Evolutionary conservation across 2,797 vertebrate genomes (phyloP), one percentile per base, ranked within the genome.

Genomic region (Neosilurus hyrtlii): DNA sequence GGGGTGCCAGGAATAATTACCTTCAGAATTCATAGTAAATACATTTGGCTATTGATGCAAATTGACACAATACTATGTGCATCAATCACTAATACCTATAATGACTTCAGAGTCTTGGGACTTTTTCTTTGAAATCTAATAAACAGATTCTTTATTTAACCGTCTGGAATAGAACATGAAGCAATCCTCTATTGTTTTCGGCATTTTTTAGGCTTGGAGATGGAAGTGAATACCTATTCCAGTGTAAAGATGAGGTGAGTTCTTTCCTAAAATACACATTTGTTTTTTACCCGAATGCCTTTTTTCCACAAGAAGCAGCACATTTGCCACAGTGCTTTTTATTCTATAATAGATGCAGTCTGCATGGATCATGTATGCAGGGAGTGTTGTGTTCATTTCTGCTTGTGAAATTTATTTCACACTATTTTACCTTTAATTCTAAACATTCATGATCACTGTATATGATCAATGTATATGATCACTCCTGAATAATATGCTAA

Each of bases 201-300:
- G 61, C 78, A 61, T 20, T 83, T 87, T 79, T 85, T 91, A 99
- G 98, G 85, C 94, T 99, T 76, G 94, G 84, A 89, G 97, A 98
- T 0, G 96, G 96, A 88, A 97, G 95, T 2, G 97, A 98, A 89
- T 99, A 96, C 94, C 92, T 99, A 82, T 98, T 99, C 93, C 97
- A 98, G n/a, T 97, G 96, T 92, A 99, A 96, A 93, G 97, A 99
- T 49, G 96, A 98, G 96, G 98, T 98, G 90, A 91, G 96, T 88
- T 59, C 62, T 52, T 77, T 77, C 57, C 74, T 30, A 62, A 22
- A 35, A 66, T 30, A 5, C 14, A 61, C 20, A 22, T 57, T 51
- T 52, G 14, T 81, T 24, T 52, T 4, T 59, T 56, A 30, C 16
- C 1, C 72, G 35, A 35, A 35, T 56, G 54, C 20, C 18, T 22